phyloP scores from a whole-genome alignment of 2,113 vertebrate genomes.

The Abramis brama region DNA sequence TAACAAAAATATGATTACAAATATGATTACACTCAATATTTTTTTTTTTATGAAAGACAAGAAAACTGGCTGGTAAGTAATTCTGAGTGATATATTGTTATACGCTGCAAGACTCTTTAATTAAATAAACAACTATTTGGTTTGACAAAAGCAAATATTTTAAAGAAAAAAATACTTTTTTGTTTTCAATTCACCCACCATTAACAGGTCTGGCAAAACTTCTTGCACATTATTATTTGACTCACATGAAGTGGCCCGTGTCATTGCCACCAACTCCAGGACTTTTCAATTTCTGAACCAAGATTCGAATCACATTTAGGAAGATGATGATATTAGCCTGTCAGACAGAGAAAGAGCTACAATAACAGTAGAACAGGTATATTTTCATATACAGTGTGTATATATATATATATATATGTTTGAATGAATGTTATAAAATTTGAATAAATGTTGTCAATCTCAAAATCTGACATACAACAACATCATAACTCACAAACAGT shows the following conservation, averaged over 20 bases:
- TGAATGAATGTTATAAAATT: neutral
- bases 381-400: neutral
- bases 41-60: too few relatives aligned
- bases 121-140: too few relatives aligned
- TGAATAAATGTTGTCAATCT: neutral
- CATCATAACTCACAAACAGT: slow-evolving; percentile 71
- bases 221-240: slow-evolving; percentile 14
- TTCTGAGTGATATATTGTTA: too few relatives aligned
- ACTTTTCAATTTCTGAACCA: slow-evolving; percentile 78
- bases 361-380: neutral
- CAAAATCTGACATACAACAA: neutral
- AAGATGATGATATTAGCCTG: slow-evolving; percentile 81
- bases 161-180: too few relatives aligned
- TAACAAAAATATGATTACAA: too few relatives aligned
- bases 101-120: too few relatives aligned
- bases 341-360: neutral
- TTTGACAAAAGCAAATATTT: too few relatives aligned
- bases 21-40: too few relatives aligned
- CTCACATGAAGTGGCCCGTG: slow-evolving; percentile 77
- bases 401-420: too few relatives aligned
- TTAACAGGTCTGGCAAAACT: neutral
- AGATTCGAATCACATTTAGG: slow-evolving; percentile 78
- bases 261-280: slow-evolving; percentile 72
- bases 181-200: neutral
- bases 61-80: too few relatives aligned